These are phyloP conservation scores for Drosophila borealis DNA, from an alignment of 2,888 invertebrate genomes.

Conservation along the genomic window DNA sequence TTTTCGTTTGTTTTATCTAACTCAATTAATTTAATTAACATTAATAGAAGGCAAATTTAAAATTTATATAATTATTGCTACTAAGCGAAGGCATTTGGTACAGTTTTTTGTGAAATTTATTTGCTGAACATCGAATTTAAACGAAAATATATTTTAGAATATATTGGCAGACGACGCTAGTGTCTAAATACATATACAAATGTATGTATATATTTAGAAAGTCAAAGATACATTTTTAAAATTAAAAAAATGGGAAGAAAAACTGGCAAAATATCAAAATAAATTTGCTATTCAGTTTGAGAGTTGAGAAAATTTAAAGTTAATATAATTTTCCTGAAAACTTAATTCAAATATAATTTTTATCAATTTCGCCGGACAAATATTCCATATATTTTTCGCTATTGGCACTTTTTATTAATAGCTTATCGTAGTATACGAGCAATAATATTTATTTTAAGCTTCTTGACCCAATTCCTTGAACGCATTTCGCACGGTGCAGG, in stretches of 20 bases:
- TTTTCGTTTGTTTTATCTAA: background rate
- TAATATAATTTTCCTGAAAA: background rate
- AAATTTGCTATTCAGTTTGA: background rate
- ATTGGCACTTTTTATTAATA: background rate
- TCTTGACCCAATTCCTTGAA: conserved; percentile 43
- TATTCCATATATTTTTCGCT: conserved; percentile 4
- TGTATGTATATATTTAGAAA: too few relatives aligned
- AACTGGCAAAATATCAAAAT: background rate
- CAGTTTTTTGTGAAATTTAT: conserved; percentile 7
- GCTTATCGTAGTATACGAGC: background rate
- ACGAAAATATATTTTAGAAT: background rate
- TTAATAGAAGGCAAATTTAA: background rate
- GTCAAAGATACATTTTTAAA: background rate
- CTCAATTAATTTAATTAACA: background rate
- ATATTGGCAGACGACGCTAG: background rate
- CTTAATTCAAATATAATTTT: background rate
- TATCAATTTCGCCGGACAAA: background rate
- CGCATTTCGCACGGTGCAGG: conserved; percentile 50
- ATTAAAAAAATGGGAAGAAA: background rate
- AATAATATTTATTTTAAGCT: conserved; percentile 33
- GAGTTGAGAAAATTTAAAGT: background rate
- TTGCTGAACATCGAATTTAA: conserved; percentile 15
- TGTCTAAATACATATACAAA: too few relatives aligned
- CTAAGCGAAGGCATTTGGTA: background rate
- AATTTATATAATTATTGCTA: background rate